A percentile compares a stretch with the other conserved stretches of the same genome.
Conservation (phyloP, 2,113 vertebrate species). For the Okapia johnstoni region DNA sequence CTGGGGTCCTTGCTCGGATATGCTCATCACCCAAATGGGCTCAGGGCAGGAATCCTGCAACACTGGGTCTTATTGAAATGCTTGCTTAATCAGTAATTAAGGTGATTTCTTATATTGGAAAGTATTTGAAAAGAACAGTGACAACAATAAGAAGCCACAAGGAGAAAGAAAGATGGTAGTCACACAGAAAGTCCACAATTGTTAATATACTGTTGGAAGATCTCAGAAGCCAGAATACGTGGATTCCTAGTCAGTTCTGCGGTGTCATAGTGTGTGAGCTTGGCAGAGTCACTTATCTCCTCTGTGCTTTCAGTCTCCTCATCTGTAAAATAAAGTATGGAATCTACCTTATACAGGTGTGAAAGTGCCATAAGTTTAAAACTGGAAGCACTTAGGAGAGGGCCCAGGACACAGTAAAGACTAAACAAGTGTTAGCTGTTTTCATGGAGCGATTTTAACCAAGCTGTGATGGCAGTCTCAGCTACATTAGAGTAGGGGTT, state of each 20-base stretch:
- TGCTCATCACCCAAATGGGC: rapidly evolving
- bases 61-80: neutral
- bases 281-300: neutral
- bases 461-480: neutral
- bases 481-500: neutral
- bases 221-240: neutral
- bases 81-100: neutral
- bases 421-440: neutral
- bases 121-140: neutral
- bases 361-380: neutral
- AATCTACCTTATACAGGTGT: neutral
- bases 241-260: neutral
- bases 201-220: neutral
- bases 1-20: neutral
- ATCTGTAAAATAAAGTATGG: neutral
- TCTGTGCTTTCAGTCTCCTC: neutral
- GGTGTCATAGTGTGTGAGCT: neutral
- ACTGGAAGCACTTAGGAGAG: neutral
- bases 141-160: neutral
- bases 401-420: neutral
- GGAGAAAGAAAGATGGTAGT: neutral
- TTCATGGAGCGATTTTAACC: neutral
- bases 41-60: neutral
- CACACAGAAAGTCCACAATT: neutral
- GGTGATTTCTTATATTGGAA: neutral